Conservation (phyloP, 2,113 vertebrate species). For the Elachura formosa region DNA sequence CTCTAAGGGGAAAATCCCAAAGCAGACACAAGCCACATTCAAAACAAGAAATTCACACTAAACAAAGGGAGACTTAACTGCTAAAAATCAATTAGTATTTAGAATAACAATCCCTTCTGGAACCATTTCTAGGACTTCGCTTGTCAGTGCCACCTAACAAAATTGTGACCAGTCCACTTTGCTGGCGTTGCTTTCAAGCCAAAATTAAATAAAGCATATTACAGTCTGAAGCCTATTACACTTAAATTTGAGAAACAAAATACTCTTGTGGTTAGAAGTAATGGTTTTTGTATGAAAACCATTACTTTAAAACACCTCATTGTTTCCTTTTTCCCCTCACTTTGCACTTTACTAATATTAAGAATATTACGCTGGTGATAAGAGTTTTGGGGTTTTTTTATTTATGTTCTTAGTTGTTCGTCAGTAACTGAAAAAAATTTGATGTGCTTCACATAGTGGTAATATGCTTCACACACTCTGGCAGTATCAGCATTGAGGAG, state of each 20-base stretch:
- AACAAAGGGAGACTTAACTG: conserved; percentile 29
- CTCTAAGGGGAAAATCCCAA: background rate
- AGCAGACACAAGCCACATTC: background rate
- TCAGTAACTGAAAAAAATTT: background rate
- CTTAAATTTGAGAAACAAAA: conserved; percentile 4
- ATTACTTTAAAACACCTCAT: background rate
- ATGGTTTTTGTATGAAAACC: background rate
- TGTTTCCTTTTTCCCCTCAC: background rate
- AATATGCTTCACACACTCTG: too few relatives aligned
- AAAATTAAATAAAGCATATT: conserved; percentile 37
- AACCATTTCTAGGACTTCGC: background rate
- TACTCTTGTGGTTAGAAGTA: background rate
- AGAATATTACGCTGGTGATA: background rate
- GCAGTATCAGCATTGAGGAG: background rate
- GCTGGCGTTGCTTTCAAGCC: background rate
- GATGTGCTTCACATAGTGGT: background rate
- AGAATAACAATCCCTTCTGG: background rate
- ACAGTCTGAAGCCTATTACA: background rate
- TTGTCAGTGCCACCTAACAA: background rate
- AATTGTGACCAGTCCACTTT: background rate
- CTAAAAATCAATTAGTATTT: conserved; percentile 16
- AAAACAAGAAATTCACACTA: conserved; percentile 2
- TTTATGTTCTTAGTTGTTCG: background rate
- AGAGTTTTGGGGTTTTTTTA: background rate
- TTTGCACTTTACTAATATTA: background rate